These are phyloP conservation scores for Drosophila multiciliata DNA, from an alignment of 2,888 invertebrate genomes.

Conservation along the genomic window DNA sequence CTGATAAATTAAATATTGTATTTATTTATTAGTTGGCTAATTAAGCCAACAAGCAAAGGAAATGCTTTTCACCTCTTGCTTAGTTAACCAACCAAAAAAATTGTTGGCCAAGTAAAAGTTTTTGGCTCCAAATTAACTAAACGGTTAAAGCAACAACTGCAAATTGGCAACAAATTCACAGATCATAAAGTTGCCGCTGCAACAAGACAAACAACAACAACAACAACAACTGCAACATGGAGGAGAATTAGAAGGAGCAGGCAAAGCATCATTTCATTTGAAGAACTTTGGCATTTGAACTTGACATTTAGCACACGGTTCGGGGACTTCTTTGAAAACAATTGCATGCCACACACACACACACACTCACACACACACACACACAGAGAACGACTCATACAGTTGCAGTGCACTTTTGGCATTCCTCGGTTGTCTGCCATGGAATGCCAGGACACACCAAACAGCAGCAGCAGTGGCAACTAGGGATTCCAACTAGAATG, in stretches of 20 bases:
- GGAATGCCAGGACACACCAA: constrained; percentile 63
- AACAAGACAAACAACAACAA: constrained; percentile 45
- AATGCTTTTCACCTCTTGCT: not conserved
- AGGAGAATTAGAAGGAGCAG: not conserved
- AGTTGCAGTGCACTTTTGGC: constrained; percentile 72
- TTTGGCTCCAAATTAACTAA: constrained; percentile 70
- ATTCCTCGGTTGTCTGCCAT: constrained; percentile 69
- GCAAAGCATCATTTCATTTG: constrained; percentile 77
- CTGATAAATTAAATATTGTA: not conserved
- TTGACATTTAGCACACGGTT: constrained; percentile 80
- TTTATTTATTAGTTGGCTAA: not conserved
- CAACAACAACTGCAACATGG: constrained; percentile 17
- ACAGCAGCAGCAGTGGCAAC: constrained; percentile 41
- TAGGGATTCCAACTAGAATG: constrained; percentile 57
- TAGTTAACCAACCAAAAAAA: constrained; percentile 13
- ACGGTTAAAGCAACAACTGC: constrained; percentile 76
- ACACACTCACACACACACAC: constrained; percentile 18
- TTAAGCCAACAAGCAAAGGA: not conserved
- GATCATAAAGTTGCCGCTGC: constrained; percentile 69
- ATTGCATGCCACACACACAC: constrained; percentile 65
- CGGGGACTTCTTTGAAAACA: constrained; percentile 78
- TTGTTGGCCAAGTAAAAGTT: constrained; percentile 57
- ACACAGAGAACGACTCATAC: constrained; percentile 21
- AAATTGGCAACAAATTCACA: constrained; percentile 79
- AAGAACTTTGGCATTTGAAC: constrained; percentile 81